Conservation (phyloP, 2,797 vertebrate species). For the Pristis pectinata region DNA sequence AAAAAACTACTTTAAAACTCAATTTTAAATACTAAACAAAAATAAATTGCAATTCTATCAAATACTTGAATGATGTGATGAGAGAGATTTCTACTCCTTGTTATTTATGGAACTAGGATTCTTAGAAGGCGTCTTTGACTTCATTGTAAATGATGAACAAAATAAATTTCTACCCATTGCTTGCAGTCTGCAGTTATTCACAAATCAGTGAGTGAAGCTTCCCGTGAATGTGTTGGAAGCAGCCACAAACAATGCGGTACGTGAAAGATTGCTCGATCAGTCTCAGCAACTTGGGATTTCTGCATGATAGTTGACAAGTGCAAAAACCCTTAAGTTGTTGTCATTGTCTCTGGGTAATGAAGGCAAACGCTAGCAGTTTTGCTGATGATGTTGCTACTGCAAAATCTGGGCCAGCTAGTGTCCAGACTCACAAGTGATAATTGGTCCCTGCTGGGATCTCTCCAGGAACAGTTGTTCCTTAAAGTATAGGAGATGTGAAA, state of each 20-base stretch:
- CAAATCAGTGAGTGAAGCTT: neutral
- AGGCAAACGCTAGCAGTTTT: no score
- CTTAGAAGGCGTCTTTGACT: neutral
- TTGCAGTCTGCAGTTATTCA: neutral
- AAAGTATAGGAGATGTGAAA: neutral
- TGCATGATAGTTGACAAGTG: no score
- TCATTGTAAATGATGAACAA: neutral
- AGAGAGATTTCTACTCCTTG: neutral
- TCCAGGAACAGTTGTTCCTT: neutral
- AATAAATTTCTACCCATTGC: neutral
- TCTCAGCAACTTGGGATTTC: no score
- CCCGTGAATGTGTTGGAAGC: no score
- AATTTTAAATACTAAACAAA: neutral
- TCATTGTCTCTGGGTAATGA: no score
- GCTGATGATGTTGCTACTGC: no score
- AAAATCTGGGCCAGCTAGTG: no score
- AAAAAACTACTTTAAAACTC: neutral
- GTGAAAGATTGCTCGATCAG: no score
- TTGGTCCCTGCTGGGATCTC: neutral
- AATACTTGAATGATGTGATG: neutral
- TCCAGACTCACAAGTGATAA: conserved; percentile 1
- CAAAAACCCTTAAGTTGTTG: no score
- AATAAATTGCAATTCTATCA: neutral
- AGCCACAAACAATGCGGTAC: no score
- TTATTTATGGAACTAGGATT: neutral